Base-by-base conservation (phyloP, 1,140 invertebrate species). In the Grapholita molesta region DNA sequence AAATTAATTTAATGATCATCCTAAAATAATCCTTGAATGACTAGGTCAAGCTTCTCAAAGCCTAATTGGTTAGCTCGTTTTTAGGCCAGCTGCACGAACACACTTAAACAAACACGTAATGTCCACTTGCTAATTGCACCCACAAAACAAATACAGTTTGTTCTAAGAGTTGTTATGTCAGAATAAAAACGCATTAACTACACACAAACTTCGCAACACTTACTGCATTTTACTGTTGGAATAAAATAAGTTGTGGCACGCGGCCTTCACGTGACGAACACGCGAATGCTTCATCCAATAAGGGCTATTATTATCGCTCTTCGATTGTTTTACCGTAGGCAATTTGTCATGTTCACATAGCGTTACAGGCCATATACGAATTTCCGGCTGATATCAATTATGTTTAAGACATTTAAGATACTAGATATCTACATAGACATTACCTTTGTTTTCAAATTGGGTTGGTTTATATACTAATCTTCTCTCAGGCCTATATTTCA, bases 131-230 rank as follows among this genome's bases (percentile, higher is more conserved):
- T 77, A 74, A 77, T 77, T 71, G 67, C 71, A 32, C 68, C 66
- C 61, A 73, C 64, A 69, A 73, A 57, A 70, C 68, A 71, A 69
- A 77, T 30, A 71, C 72, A 68, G 73, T 74, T 76, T 74, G 67
- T 38, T 65, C 5, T 61, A 11, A 18, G 18, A 48, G n/a, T n/a
- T n/a, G n/a, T n/a, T 5, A 48, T 5, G 8, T 6, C 42, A 48
- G 18, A 48, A 48, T 18, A 48, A 48, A 21, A 48, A 21, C 5
- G 42, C 8, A 12, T 8, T 48, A 48, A 48, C 42, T 48, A 48
- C 42, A 48, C 8, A 48, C 42, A 48, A 9, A 21, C n/a, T 21
- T 21, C 15, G 7, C 8, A 21, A 21, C 1, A 48, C 18, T 8
- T 21, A 18, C n/a, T 1, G 42, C 42, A 7, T 48, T 48, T 48